Evolutionary conservation across 2,113 vertebrate genomes (phyloP), one percentile per base, ranked within the genome.

Genomic region (Atrichornis clamosus): DNA sequence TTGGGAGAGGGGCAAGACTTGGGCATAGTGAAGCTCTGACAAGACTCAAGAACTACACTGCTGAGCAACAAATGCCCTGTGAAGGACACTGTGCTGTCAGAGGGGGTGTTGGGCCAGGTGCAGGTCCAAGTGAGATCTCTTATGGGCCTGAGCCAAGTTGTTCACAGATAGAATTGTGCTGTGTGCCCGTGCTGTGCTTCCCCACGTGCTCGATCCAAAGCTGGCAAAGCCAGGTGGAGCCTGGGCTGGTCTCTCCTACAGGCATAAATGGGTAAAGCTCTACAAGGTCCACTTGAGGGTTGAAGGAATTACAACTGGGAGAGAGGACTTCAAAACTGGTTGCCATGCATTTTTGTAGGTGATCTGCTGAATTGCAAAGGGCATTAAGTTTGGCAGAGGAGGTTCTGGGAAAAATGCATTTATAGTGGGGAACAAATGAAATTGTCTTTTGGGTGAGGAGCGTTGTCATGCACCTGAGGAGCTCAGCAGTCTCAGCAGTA

Each of bases 11-110:
- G 53, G 53, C 62, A 78, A n/a, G 37, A 8, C 23, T n/a, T 30
- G 58, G 35, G 55, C 0, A 2, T 9, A 0, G 15, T 13, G 58
- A 32, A 72, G 30, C 49, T 59, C 27, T 11, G 39, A 68, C 65
- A 68, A 60, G 22, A 53, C 17, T 64, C 33, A 10, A 30, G 18
- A 32, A 11, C 10, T 3, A 5, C 21, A 41, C 55, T 30, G 22
- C 10, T 4, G 11, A 44, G 41, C 18, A 6, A 21, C 3, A 2
- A n/a, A n/a, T n/a, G n/a, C 56, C 33, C 1, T 0, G 1, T 6
- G 23, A 15, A 75, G 49, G 47, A 9, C 20, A 47, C 7, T 5
- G 39, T 7, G 2, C 37, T 44, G 0, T 21, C 50, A 9, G 37
- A 42, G 39, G 13, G 12, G 15, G 0, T n/a, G 42, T 11, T 58